These are phyloP conservation scores for Xerus rutilus DNA, from an alignment of 2,797 vertebrate species.

Conservation along the genomic window DNA sequence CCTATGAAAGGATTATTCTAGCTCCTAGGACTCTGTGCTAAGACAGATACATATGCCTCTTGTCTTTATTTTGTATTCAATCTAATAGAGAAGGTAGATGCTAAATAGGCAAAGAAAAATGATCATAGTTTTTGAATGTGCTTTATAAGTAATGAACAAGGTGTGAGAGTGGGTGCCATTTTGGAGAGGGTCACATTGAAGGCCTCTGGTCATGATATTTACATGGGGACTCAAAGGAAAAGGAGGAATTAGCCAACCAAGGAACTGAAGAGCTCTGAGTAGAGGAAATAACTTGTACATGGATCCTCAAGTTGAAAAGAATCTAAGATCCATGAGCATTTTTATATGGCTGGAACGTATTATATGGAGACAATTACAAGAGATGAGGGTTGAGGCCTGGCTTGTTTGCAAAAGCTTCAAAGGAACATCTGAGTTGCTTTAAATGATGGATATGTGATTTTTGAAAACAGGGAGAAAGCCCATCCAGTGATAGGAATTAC, in stretches of 20 bases:
- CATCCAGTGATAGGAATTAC: neutral
- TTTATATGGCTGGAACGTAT: neutral
- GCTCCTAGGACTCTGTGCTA: neutral
- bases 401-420: neutral
- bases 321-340: neutral
- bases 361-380: neutral
- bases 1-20: neutral
- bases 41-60: neutral
- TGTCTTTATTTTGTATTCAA: neutral
- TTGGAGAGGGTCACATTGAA: neutral
- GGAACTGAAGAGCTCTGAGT: neutral
- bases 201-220: neutral
- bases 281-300: neutral
- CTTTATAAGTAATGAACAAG: neutral
- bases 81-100: conserved; percentile 9
- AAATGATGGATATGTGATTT: neutral
- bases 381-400: neutral
- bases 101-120: neutral
- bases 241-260: neutral
- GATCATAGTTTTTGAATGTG: neutral
- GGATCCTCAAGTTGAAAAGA: neutral
- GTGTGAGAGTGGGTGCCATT: neutral
- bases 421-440: neutral
- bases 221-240: neutral
- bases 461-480: neutral